Percentiles rank a stretch among this genome's conserved stretches.
Conservation (phyloP, 2,888 invertebrate genomes). For the Caenorhabditis wallacei region DNA sequence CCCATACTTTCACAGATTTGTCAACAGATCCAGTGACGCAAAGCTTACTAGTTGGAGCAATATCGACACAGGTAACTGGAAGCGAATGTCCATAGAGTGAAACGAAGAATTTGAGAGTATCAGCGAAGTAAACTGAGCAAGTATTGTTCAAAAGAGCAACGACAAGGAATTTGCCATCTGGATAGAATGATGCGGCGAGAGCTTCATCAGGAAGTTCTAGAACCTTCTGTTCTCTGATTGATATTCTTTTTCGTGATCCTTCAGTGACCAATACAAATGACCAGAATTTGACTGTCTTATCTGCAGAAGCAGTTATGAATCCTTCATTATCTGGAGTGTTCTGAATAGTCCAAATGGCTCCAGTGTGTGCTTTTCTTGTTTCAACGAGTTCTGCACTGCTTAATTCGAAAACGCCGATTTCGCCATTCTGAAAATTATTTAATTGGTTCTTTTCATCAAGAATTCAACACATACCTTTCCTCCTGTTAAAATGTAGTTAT, state of each 20-base stretch:
- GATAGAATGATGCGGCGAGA: constrained; percentile 88
- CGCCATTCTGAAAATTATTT: constrained; percentile 85
- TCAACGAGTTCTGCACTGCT: constrained; percentile 91
- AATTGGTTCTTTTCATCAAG: no score
- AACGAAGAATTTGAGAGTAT: constrained; percentile 95
- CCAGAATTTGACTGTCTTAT: constrained; percentile 95
- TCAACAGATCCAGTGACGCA: constrained; percentile 97
- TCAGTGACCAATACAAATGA: constrained; percentile 88
- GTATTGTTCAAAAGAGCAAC: constrained; percentile 94
- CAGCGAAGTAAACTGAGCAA: constrained; percentile 95
- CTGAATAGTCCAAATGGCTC: constrained; percentile 90
- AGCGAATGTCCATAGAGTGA: constrained; percentile 97
- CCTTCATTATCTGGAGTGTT: constrained; percentile 86
- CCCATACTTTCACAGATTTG: constrained; percentile 97
- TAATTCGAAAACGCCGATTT: constrained; percentile 91
- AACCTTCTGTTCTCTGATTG: constrained; percentile 88
- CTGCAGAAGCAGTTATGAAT: constrained; percentile 89
- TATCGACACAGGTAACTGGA: constrained; percentile 94
- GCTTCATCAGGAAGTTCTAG: constrained; percentile 93
- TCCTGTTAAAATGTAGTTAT: constrained; percentile 93
- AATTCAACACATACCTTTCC: constrained; percentile 88
- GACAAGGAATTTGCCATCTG: constrained; percentile 87
- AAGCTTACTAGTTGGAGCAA: constrained; percentile 88
- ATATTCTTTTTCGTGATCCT: constrained; percentile 83
- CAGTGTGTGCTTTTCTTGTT: constrained; percentile 88